Evolutionary conservation across 2,113 vertebrate species (phyloP), one percentile per base, ranked within the genome.

Genomic region (Entomyzon cyanotis): DNA sequence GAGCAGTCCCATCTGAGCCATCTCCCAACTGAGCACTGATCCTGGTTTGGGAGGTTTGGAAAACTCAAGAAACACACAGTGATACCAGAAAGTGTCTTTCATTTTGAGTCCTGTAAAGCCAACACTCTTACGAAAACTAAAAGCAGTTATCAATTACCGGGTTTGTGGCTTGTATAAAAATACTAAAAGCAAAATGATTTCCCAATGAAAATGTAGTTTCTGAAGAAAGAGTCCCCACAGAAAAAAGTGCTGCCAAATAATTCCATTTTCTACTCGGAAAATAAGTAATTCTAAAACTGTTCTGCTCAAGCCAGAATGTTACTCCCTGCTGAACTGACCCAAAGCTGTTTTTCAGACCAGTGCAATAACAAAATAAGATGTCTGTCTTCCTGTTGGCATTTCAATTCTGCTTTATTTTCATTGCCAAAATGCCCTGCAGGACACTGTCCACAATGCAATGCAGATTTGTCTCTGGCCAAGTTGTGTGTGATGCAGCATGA

Each of bases 311-410:
- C 28, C 67, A 95, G 78, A 88, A 47, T 91, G 93, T 83, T 83
- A 85, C 50, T 39, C 75, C 75, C 75, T 59, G 33, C 53, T 91
- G 82, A 95, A 83, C 71, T 63, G 78, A 91, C 52, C 64, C 68
- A 85, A 93, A 94, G 75, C 35, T 95, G 42, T 83, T 96, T 94
- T 85, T 86, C 33, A 67, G 37, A 85, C 80, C 82, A 91, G 39
- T 59, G 74, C 65, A 87, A 75, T 47, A 91, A 64, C 58, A 93
- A 95, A 94, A 42, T 89, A 91, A 93, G 67, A 79, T 8, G 63
- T 62, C 69, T 85, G 71, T 91, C 53, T 92, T 95, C 75, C 71
- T 90, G 56, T 56, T 4, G 2, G 47, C 76, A 67, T 83, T 83
- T 77, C 75, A 67, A 28, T 58, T 65, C 58, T 93, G 41, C 42